Conservation (phyloP, 1,140 invertebrate species). For the Paraescarpia echinospica region DNA sequence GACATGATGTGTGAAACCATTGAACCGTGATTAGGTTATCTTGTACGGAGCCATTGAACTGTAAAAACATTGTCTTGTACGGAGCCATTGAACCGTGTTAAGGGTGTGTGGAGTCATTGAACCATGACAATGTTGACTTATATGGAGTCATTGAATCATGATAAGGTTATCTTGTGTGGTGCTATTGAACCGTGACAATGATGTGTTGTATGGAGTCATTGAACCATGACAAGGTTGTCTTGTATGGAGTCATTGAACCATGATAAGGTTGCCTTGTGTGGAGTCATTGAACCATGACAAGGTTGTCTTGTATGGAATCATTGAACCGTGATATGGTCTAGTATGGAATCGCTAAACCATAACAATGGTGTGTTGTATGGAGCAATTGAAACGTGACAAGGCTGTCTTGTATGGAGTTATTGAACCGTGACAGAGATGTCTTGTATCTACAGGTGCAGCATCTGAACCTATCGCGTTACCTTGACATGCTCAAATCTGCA, state of each 20-base stretch:
- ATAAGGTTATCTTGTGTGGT: too few relatives aligned
- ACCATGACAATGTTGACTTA: background rate
- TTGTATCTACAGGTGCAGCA: slow-evolving; percentile 61
- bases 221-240: background rate
- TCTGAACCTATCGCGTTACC: slow-evolving; percentile 72
- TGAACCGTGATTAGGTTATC: background rate
- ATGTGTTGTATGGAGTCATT: background rate
- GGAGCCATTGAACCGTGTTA: too few relatives aligned
- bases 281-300: background rate
- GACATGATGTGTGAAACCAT: background rate
- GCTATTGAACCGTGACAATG: background rate
- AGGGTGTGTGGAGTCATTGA: background rate
- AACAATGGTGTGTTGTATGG: background rate
- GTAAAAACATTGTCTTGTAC: background rate
- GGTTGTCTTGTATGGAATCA: background rate
- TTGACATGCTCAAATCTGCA: slow-evolving; percentile 74
- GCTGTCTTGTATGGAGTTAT: background rate
- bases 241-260: background rate
- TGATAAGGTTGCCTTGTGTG: background rate
- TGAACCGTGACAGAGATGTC: background rate
- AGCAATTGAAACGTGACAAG: background rate
- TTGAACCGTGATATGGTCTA: background rate
- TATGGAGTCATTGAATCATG: background rate
- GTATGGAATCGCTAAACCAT: background rate
- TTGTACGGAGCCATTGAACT: background rate